Conservation (phyloP, 2,888 invertebrate genomes). For the Diarsia mendica region DNA sequence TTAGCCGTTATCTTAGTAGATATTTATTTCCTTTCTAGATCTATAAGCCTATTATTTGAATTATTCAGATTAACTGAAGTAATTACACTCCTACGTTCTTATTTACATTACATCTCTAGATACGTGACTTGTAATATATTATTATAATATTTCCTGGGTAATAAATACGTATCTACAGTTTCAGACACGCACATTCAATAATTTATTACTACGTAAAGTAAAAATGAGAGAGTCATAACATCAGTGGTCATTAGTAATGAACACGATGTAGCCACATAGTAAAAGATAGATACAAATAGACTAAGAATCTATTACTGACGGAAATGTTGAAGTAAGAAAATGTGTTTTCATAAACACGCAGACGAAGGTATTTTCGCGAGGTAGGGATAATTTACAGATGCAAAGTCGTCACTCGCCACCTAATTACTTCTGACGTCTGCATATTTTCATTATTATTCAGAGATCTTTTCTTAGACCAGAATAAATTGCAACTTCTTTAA, state of each 20-base stretch:
- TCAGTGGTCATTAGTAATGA: slow-evolving; percentile 12
- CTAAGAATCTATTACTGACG: slow-evolving; percentile 33
- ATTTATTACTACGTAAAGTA: background rate
- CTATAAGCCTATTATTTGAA: background rate
- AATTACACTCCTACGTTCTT: slow-evolving; percentile 12
- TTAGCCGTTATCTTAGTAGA: background rate
- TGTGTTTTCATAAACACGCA: slow-evolving; percentile 49
- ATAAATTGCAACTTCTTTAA: slow-evolving; percentile 29
- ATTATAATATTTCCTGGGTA: background rate
- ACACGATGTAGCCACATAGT: slow-evolving; percentile 12
- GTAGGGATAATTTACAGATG: slow-evolving; percentile 49
- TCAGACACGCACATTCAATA: background rate
- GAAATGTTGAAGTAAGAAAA: slow-evolving; percentile 40
- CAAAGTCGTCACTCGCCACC: slow-evolving; percentile 55
- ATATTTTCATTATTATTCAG: slow-evolving; percentile 59
- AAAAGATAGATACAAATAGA: slow-evolving; percentile 23
- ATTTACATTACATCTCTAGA: background rate
- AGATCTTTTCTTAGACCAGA: slow-evolving; percentile 36
- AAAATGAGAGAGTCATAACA: slow-evolving; percentile 20
- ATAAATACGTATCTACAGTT: slow-evolving; percentile 8
- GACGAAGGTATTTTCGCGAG: slow-evolving; percentile 49
- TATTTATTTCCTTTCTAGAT: background rate
- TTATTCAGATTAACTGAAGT: background rate
- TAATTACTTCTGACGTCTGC: slow-evolving; percentile 63
- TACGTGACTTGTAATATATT: slow-evolving; percentile 1